Evolutionary conservation across 2,113 vertebrate species (phyloP).

Genomic region (Bettongia penicillata): DNA sequence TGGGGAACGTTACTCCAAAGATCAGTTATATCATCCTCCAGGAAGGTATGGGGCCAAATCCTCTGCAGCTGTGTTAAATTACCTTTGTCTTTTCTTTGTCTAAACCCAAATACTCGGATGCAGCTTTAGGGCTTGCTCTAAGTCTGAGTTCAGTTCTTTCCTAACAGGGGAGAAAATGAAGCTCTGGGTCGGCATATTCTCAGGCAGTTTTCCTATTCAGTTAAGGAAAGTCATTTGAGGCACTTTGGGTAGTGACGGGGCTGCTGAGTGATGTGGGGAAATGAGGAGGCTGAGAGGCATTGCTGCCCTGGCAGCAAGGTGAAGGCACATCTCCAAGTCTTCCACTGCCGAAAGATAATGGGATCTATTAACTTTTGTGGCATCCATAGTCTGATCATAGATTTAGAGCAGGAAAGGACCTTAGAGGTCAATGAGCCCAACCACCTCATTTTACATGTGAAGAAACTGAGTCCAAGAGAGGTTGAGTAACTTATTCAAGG

Average conservation of each 20-base stretch:
- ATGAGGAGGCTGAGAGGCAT: conserved; percentile 56
- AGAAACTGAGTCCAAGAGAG: neutral
- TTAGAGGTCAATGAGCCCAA: neutral
- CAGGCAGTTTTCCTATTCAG: conserved; percentile 50
- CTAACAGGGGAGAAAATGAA: conserved; percentile 60
- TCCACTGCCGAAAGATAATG: conserved; percentile 54
- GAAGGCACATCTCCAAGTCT: conserved; percentile 50
- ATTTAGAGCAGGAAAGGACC: neutral
- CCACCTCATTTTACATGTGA: neutral
- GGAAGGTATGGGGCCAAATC: neutral
- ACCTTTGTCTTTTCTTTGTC: neutral
- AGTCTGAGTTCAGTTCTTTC: conserved; percentile 46
- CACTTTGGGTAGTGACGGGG: conserved; percentile 67
- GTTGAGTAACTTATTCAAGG: too few relatives aligned
- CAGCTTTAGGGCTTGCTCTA: neutral
- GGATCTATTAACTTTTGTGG: conserved; percentile 20
- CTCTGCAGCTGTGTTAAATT: neutral
- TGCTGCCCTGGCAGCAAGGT: conserved; percentile 35
- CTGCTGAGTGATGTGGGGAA: conserved; percentile 61
- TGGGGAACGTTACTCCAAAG: neutral
- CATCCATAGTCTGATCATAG: conserved; percentile 51
- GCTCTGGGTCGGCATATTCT: conserved; percentile 24
- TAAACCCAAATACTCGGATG: conserved; percentile 2
- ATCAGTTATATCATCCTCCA: neutral
- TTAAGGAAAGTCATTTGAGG: conserved; percentile 23